Conservation (phyloP, 1,140 invertebrate species). For the Diachasmimorpha longicaudata region DNA sequence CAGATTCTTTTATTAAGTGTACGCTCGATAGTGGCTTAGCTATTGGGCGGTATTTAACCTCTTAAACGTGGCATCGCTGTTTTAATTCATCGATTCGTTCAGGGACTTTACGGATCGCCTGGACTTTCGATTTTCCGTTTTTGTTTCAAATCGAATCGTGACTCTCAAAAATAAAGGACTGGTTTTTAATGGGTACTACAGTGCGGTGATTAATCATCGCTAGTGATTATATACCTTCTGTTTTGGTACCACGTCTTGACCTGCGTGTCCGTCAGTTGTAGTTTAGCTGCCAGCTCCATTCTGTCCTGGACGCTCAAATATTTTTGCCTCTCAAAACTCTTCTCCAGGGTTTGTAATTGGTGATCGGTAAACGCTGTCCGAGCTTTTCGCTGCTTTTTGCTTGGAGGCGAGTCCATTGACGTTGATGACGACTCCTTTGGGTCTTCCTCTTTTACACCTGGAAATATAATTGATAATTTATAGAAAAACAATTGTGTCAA, state of each 20-base stretch:
- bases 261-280: conserved; percentile 97
- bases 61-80: conserved; percentile 50
- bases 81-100: conserved; percentile 59
- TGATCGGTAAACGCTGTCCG: conserved; percentile 98
- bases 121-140: not conserved
- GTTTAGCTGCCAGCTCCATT: conserved; percentile 96
- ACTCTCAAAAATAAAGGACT: not conserved
- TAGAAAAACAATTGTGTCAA: no score
- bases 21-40: not conserved
- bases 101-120: conserved; percentile 32
- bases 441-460: conserved; percentile 60
- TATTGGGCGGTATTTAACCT: conserved; percentile 48
- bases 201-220: not conserved
- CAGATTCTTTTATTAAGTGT: not conserved
- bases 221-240: conserved; percentile 74
- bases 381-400: conserved; percentile 96
- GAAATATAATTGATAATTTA: not conserved
- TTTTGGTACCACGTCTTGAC: conserved; percentile 99
- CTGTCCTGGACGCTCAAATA: conserved; percentile 98
- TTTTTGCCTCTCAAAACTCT: conserved; percentile 97
- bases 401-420: conserved; percentile 65
- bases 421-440: conserved; percentile 59
- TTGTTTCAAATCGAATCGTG: not conserved
- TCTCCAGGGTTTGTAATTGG: conserved; percentile 95
- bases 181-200: not conserved